Evolutionary conservation across 2,888 invertebrate species (phyloP), one percentile per base, ranked within the genome.

Genomic region (Cheilosia pagana): DNA sequence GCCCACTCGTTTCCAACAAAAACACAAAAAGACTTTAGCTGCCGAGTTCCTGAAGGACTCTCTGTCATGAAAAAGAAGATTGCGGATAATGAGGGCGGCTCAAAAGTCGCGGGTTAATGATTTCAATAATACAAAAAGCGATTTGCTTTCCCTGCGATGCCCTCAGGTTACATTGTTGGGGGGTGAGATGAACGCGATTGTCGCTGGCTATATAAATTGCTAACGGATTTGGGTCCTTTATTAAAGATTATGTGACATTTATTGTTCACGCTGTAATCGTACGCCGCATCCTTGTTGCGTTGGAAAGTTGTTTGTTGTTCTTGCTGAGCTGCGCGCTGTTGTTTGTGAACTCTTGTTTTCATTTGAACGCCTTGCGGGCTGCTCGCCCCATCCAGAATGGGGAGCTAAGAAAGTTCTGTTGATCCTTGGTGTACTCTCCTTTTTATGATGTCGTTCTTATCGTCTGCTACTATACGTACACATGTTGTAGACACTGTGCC

Each of bases 191-290:
- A 28, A 55, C 35, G 31, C 65, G 60, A 8, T 41, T 28, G 35
- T 35, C 35, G 10, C 14, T 45, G 28, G 67, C 85, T 76, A 71
- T 76, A 85, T 85, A 85, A 85, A 85, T 85, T 81, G 85, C 85
- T 81, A 62, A 85, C 85, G 85, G 85, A 85, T 85, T 85, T 85
- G 65, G 85, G 70, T 85, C 85, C 75, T 88, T 87, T 88, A 88
- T 91, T 90, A 90, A 89, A 90, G 90, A 90, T 91, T 91, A 91
- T 90, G 90, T 91, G 92, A 91, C 92, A 91, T 91, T 91, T 92
- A 91, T 91, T 91, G 90, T 90, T 90, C 89, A 90, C 90, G 90
- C 90, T 90, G 89, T 90, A 90, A 90, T 90, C 89, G 87, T 74
- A 68, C 60, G 77, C 86, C 87, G 65, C 74, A 86, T 78, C 74